These are phyloP conservation scores for Agrotis puta DNA, from an alignment of 2,888 invertebrate species.

Conservation along the genomic window DNA sequence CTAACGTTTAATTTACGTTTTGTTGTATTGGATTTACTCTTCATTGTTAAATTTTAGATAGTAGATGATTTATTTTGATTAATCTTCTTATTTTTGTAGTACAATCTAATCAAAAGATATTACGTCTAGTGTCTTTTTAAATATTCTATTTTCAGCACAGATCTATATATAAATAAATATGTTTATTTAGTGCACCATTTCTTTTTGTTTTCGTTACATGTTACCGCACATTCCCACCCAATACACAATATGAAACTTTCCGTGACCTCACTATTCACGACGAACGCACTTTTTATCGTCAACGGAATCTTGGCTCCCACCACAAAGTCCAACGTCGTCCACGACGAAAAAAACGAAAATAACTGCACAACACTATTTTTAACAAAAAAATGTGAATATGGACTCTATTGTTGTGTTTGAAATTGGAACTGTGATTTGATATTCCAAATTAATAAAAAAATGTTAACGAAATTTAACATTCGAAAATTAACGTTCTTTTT, in stretches of 20 bases:
- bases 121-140: slow-evolving; percentile 9
- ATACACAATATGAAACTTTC: slow-evolving; percentile 81
- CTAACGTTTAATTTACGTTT: no score
- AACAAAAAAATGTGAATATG: slow-evolving; percentile 62
- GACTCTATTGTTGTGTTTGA: slow-evolving; percentile 71
- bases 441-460: slow-evolving; percentile 61
- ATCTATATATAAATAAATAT: slow-evolving; percentile 71
- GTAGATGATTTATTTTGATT: neutral
- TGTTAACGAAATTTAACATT: slow-evolving; percentile 66
- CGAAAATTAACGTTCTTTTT: slow-evolving; percentile 68
- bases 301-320: slow-evolving; percentile 87
- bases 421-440: slow-evolving; percentile 86
- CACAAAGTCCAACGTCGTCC: slow-evolving; percentile 90
- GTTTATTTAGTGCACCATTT: slow-evolving; percentile 91
- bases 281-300: slow-evolving; percentile 75
- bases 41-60: neutral
- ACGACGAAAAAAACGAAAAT: slow-evolving; percentile 89
- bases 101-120: slow-evolving; percentile 3
- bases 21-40: no score
- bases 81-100: slow-evolving; percentile 52
- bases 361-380: slow-evolving; percentile 47
- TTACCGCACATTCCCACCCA: slow-evolving; percentile 89
- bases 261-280: slow-evolving; percentile 76
- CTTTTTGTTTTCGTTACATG: slow-evolving; percentile 90
- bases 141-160: slow-evolving; percentile 64